Evolutionary conservation across 2,888 invertebrate species (phyloP), one percentile per base, ranked within the genome.

Genomic region (Fabriciana adippe): DNA sequence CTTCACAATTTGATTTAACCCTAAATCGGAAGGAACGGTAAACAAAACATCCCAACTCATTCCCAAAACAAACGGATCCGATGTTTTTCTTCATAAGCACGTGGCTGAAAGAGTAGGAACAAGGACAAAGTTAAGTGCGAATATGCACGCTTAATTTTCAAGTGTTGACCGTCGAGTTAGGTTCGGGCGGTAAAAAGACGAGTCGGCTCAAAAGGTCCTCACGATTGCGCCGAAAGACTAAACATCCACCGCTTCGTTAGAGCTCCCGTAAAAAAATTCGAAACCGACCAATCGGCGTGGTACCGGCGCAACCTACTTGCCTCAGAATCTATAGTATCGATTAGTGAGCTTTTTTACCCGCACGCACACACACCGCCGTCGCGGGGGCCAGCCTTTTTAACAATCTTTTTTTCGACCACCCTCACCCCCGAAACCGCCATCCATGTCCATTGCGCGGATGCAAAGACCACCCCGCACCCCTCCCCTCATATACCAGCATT

Each of bases 311-410:
- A 86, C 89, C 89, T 89, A 90, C 91, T 91, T 92, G 90, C 89
- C 82, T 89, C 88, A 87, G 87, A 92, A 92, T 89, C 91, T 91
- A 92, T 92, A 90, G 92, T 92, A 92, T 92, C 91, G 92, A 92
- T 92, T 92, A 91, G 91, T 85, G 86, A 87, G 88, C 84, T 66
- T 90, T 91, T 92, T 92, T 92, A 86, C 87, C 89, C 90, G 78
- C 85, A 90, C 90, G 89, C 90, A 90, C 92, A 91, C 92, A 92
- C 91, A 90, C 85, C 77, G 88, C 82, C 86, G 83, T 80, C 78
- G 77, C 83, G 84, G 92, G 92, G 92, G 89, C 86, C 86, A 86
- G 86, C 89, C 88, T 92, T 92, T 92, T 92, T 91, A 92, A 90
- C 90, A 92, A 90, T 91, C 90, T 92, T 92, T 92, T 92, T 92